Conservation (phyloP, 2,113 vertebrate species). For the Cervus canadensis region DNA sequence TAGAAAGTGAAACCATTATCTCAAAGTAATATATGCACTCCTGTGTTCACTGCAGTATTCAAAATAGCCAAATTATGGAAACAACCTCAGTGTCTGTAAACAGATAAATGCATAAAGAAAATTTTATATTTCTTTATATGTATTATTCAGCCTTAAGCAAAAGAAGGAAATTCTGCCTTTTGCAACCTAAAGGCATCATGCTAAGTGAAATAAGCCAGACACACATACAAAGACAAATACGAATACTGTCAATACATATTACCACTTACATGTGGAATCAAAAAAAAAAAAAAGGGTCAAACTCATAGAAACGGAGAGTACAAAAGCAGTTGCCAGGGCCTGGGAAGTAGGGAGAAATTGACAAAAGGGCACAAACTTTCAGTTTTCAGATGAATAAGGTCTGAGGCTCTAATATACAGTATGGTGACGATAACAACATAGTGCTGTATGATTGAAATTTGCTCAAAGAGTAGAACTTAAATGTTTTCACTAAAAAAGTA, state of each 20-base stretch:
- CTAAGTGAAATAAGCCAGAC: neutral
- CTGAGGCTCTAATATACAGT: neutral
- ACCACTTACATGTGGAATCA: neutral
- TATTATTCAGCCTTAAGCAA: neutral
- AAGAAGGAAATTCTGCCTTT: neutral
- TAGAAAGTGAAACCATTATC: neutral
- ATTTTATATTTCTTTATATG: neutral
- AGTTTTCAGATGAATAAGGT: neutral
- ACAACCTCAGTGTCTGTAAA: neutral
- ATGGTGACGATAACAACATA: neutral
- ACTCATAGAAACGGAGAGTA: neutral
- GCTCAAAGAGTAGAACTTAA: neutral
- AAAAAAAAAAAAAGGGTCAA: neutral
- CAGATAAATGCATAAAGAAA: neutral
- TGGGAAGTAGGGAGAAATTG: neutral
- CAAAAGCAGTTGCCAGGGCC: neutral
- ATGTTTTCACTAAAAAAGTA: neutral
- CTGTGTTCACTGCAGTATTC: neutral
- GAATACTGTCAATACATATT: neutral
- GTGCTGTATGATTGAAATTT: neutral
- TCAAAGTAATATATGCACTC: neutral
- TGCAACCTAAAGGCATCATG: neutral
- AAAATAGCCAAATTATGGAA: neutral
- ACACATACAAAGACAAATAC: neutral
- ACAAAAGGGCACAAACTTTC: neutral